Base-by-base conservation (phyloP, 2,113 vertebrate species). In the Xenus cinereus region DNA sequence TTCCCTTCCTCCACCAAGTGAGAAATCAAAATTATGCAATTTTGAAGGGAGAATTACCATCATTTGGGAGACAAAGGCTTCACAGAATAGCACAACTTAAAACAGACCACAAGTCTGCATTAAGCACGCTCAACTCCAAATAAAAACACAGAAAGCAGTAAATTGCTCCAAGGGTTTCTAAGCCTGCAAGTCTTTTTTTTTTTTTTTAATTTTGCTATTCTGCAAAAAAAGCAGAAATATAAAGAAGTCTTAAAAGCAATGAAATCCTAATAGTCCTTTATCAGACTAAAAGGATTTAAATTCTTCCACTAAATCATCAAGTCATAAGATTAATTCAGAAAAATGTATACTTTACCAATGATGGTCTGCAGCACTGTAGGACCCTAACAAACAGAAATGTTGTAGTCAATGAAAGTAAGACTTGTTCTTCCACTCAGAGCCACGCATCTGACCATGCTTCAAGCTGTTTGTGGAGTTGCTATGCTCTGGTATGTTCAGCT, bases 101-200 rank as follows among this genome's bases (percentile, higher is more conserved):
- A 96, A 60, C 56, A 91, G 84, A 96, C 82, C 94, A 88, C 90
- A 95, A 69, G 17, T 9, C 57, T 91, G 28, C 59, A 74, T 89
- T 75, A 93, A 78, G 68, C 51, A 68, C 15, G 26, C 32, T 64
- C 57, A 71, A 32, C 14, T 74, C 17, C 3, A 26, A 51, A 45
- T 35, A 63, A 62, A 62, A 62, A 66, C 4, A 33, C 18, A 92
- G 71, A 90, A 85, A 14, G 5, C 35, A 64, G 27, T 30, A 59
- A 59, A 91, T 46, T 68, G 69, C 48, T 89, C 68, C 30, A 35
- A 89, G 73, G 39, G 15, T 33, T 89, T 56, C 60, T 62, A 67
- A 89, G 11, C 57, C 54, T 69, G 7, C 14, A 35, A 46, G 33
- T 14, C 1, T 30, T 51, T 62, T 6, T 19, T 16, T 19, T 13